Evolutionary conservation across 2,797 vertebrate species (phyloP).

Genomic region (Novumbra hubbsi): DNA sequence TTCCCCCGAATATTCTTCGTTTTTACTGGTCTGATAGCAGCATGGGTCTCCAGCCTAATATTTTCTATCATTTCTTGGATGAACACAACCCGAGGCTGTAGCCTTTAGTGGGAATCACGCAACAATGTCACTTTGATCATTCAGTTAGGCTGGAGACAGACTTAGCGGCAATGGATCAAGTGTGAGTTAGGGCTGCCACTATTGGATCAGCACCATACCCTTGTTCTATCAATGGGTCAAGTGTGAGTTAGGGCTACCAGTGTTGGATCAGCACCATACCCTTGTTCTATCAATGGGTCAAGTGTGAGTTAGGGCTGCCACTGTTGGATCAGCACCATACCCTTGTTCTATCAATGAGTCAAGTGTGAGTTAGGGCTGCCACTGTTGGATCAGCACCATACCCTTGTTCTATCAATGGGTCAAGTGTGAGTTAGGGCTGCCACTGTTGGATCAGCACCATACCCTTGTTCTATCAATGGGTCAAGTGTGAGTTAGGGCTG

Average conservation of each 20-base stretch:
- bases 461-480: too few relatives aligned
- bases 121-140: background rate
- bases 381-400: too few relatives aligned
- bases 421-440: constrained; percentile 22
- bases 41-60: background rate
- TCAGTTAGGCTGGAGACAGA: background rate
- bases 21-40: background rate
- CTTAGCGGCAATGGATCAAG: constrained; percentile 20
- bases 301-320: constrained; percentile 20
- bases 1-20: background rate
- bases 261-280: too few relatives aligned
- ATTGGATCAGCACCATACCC: constrained; percentile 25
- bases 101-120: background rate
- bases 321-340: constrained; percentile 26
- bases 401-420: too few relatives aligned
- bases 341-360: too few relatives aligned
- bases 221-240: too few relatives aligned
- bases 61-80: background rate
- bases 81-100: background rate
- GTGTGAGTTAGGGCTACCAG: too few relatives aligned
- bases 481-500: too few relatives aligned
- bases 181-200: constrained; percentile 22
- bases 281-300: too few relatives aligned
- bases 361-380: too few relatives aligned
- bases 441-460: constrained; percentile 21